Evolutionary conservation across 1,140 invertebrate species (phyloP).

Genomic region (Samia ricini): DNA sequence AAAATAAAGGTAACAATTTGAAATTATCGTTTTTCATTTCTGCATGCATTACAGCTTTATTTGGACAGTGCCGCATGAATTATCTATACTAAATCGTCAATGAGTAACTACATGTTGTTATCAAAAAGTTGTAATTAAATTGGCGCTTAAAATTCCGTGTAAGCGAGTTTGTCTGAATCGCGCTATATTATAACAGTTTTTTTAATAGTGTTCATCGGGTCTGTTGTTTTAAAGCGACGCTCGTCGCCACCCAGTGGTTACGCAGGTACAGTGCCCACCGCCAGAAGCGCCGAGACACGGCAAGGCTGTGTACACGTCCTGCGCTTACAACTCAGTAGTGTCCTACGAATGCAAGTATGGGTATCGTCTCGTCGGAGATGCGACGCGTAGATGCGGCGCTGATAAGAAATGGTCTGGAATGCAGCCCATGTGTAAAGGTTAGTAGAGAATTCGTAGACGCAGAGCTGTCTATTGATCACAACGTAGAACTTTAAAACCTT

Average conservation of each 20-base stretch:
- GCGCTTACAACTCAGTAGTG: constrained; percentile 95
- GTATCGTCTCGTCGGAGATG: constrained; percentile 91
- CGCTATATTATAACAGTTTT: not conserved
- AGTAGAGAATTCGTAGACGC: not conserved
- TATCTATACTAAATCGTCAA: not conserved
- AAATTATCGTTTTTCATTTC: constrained; percentile 54
- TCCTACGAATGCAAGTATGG: constrained; percentile 96
- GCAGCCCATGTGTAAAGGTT: constrained; percentile 92
- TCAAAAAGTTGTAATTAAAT: not conserved
- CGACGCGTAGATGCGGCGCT: constrained; percentile 91
- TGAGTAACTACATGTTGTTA: not conserved
- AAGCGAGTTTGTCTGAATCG: not conserved
- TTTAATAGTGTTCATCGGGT: not conserved
- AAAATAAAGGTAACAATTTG: constrained; percentile 54
- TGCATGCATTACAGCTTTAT: constrained; percentile 35
- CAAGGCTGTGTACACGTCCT: constrained; percentile 93
- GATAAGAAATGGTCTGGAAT: constrained; percentile 95
- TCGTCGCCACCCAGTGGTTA: constrained; percentile 82
- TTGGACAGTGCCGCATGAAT: constrained; percentile 20
- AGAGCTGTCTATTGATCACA: no score
- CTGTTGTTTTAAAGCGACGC: constrained; percentile 58
- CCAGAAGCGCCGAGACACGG: constrained; percentile 94
- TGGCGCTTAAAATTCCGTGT: not conserved
- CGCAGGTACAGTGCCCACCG: constrained; percentile 92
- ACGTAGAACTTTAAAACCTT: no score